Evolutionary conservation across 2,888 invertebrate genomes (phyloP).

Genomic region (Drosophila aldrichi): DNA sequence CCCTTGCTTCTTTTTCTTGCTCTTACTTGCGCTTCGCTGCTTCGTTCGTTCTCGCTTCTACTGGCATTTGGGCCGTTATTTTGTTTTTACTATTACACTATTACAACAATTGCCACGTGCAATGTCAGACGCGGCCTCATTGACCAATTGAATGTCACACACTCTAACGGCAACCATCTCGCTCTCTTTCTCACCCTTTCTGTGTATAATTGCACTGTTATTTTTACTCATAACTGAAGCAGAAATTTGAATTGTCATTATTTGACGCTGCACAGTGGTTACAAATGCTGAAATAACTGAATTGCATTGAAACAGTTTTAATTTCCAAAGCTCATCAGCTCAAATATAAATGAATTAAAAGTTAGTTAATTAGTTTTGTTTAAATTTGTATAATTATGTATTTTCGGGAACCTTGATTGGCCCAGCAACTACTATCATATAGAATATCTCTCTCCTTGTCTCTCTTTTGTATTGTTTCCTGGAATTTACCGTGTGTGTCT

Average conservation of each 20-base stretch:
- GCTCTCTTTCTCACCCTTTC: neutral
- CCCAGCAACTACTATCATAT: neutral
- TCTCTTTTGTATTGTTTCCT: neutral
- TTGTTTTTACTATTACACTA: conserved; percentile 13
- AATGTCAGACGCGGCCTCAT: conserved; percentile 20
- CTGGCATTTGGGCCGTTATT: conserved; percentile 6
- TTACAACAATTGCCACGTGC: conserved; percentile 43
- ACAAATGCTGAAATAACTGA: neutral
- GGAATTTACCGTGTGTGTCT: conserved; percentile 4
- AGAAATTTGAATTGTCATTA: conserved; percentile 7
- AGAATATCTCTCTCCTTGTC: neutral
- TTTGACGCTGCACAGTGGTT: conserved; percentile 8
- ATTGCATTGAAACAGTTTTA: neutral
- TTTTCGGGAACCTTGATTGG: neutral
- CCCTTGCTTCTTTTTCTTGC: conserved; percentile 13
- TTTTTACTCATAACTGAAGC: neutral
- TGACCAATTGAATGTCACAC: conserved; percentile 34
- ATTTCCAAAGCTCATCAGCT: neutral
- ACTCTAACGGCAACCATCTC: conserved; percentile 4
- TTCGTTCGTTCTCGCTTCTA: neutral
- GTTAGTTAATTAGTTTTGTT: too few relatives aligned
- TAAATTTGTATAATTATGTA: too few relatives aligned
- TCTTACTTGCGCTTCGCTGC: neutral
- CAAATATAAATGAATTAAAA: too few relatives aligned
- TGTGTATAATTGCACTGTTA: neutral